These are phyloP conservation scores for Eumacrocentrus americanus DNA, from an alignment of 2,888 invertebrate species.

Conservation along the genomic window DNA sequence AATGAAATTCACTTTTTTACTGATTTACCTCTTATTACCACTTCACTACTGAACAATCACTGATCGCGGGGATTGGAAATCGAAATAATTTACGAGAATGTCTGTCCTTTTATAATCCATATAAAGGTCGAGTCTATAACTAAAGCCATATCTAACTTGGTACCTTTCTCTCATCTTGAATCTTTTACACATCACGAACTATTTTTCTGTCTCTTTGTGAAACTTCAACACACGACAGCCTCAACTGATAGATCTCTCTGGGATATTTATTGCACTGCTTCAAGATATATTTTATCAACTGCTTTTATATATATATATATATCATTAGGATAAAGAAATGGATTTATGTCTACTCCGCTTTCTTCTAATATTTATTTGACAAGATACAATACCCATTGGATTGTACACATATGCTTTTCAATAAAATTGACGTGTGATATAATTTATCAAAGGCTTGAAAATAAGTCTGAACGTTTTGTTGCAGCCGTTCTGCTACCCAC, in stretches of 20 bases:
- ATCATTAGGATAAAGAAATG: not conserved
- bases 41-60: not conserved
- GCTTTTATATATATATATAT: not conserved
- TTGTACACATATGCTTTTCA: not conserved
- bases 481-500: not conserved
- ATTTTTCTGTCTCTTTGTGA: not conserved
- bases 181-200: not conserved
- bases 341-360: not conserved
- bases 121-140: not conserved
- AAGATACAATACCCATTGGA: not conserved
- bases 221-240: not conserved
- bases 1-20: not conserved
- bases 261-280: not conserved
- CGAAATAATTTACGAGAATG: conserved; percentile 8
- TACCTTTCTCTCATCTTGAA: conserved; percentile 1
- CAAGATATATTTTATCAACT: not conserved
- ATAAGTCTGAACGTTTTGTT: not conserved
- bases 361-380: not conserved
- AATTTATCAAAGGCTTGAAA: not conserved
- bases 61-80: not conserved
- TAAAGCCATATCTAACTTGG: not conserved
- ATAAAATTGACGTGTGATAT: not conserved
- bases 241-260: not conserved
- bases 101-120: too few species aligned
- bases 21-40: not conserved